Evolutionary conservation across 2,113 vertebrate genomes (phyloP).

Genomic region (Chelonoidis abingdonii): DNA sequence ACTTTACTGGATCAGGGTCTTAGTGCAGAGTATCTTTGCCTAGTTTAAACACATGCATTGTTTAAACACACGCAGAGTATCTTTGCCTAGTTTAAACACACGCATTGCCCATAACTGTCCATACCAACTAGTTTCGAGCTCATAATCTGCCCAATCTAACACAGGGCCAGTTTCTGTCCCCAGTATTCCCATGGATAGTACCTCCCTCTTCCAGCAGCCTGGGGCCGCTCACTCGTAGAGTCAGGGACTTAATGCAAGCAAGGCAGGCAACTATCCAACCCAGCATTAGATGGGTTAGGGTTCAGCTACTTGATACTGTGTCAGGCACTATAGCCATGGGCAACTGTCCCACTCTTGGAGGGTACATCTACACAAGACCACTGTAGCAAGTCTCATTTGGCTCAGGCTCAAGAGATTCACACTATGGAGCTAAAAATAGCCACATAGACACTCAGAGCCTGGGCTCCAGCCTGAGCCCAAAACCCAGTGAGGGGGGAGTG

Average conservation of each 20-base stretch:
- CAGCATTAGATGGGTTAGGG: not conserved
- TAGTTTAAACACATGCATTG: not conserved
- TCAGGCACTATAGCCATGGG: accelerated
- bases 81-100: not conserved
- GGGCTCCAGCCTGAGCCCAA: too few species aligned
- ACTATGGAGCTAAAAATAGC: not conserved
- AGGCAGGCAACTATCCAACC: not conserved
- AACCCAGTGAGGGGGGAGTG: not conserved
- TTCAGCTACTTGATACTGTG: not conserved
- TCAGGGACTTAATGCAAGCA: accelerated
- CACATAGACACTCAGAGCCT: not conserved
- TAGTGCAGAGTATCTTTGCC: not conserved
- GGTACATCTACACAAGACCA: not conserved
- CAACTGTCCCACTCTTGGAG: not conserved
- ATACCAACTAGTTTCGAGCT: not conserved
- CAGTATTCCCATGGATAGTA: not conserved
- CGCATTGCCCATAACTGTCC: not conserved
- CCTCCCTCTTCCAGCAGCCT: not conserved
- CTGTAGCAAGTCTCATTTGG: not conserved
- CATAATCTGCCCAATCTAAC: not conserved
- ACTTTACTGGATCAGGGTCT: not conserved
- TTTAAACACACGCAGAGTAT: not conserved
- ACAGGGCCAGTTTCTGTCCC: not conserved
- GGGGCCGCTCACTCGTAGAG: not conserved
- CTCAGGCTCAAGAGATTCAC: not conserved